These are phyloP conservation scores for Lophotis ruficrista DNA, from an alignment of 2,113 vertebrate genomes.

Conservation along the genomic window DNA sequence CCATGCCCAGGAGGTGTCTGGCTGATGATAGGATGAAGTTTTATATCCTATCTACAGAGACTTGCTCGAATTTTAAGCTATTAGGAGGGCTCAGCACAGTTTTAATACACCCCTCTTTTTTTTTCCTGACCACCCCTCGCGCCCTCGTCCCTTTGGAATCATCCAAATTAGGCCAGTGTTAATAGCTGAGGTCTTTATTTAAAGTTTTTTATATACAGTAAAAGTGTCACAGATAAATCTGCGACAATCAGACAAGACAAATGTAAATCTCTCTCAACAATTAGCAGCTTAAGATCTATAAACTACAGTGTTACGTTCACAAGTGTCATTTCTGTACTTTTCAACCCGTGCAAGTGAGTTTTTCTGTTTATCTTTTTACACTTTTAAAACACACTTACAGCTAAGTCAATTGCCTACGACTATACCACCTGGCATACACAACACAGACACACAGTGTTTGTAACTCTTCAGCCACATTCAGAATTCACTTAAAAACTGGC, in stretches of 20 bases:
- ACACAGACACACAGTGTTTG: slow-evolving; percentile 72
- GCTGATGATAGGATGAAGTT: not conserved
- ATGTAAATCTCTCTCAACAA: slow-evolving; percentile 81
- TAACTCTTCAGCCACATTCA: slow-evolving; percentile 69
- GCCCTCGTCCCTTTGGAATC: not conserved
- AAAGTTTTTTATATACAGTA: slow-evolving; percentile 81
- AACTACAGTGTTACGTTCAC: slow-evolving; percentile 82
- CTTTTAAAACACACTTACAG: slow-evolving; percentile 78
- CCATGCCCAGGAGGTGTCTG: not conserved
- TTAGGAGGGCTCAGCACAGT: not conserved
- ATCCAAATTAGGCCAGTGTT: slow-evolving; percentile 35
- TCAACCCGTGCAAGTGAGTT: slow-evolving; percentile 80
- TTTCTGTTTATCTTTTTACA: slow-evolving; percentile 71
- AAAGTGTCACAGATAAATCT: slow-evolving; percentile 72
- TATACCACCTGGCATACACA: slow-evolving; percentile 75
- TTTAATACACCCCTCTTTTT: not conserved
- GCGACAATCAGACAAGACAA: slow-evolving; percentile 76
- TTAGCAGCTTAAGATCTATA: slow-evolving; percentile 84
- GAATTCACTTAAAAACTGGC: slow-evolving; percentile 62
- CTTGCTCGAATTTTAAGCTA: not conserved
- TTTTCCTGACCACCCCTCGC: too few relatives aligned
- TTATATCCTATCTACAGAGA: not conserved
- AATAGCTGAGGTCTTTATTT: slow-evolving; percentile 86
- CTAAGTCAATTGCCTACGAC: slow-evolving; percentile 76
- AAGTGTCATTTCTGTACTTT: slow-evolving; percentile 79